Percentiles rank a stretch among this genome's conserved stretches.
Conservation (phyloP, 1,140 invertebrate species). For the Ridgeia piscesae region DNA sequence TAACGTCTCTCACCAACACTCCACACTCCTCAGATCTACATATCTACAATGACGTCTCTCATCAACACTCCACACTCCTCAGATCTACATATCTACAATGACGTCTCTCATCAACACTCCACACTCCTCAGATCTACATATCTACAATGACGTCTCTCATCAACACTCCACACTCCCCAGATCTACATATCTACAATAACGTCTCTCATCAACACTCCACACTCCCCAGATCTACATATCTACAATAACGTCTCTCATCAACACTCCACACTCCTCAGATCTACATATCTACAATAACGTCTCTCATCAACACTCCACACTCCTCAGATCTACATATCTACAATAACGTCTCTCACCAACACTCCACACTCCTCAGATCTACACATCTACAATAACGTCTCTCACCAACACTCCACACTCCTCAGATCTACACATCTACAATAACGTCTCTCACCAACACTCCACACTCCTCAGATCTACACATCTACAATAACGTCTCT, state of each 20-base stretch:
- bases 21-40: too few relatives aligned
- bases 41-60: slow-evolving; percentile 48
- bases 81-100: slow-evolving; percentile 61
- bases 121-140: too few relatives aligned
- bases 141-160: slow-evolving; percentile 32
- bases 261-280: too few relatives aligned
- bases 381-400: slow-evolving; percentile 57
- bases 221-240: too few relatives aligned
- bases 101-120: neutral
- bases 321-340: too few relatives aligned
- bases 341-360: slow-evolving; percentile 16
- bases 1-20: neutral
- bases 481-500: slow-evolving; percentile 51
- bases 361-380: too few relatives aligned
- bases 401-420: neutral
- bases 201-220: neutral
- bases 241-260: slow-evolving; percentile 29
- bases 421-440: slow-evolving; percentile 63
- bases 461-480: too few relatives aligned
- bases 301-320: neutral
- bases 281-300: slow-evolving; percentile 58
- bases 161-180: neutral
- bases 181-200: slow-evolving; percentile 60
- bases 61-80: neutral
- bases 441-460: neutral